A percentile compares a stretch with the other conserved stretches of the same genome.
These are phyloP conservation scores for Melipona quadrifasciata DNA, from an alignment of 1,140 invertebrate genomes.

Conservation along the genomic window DNA sequence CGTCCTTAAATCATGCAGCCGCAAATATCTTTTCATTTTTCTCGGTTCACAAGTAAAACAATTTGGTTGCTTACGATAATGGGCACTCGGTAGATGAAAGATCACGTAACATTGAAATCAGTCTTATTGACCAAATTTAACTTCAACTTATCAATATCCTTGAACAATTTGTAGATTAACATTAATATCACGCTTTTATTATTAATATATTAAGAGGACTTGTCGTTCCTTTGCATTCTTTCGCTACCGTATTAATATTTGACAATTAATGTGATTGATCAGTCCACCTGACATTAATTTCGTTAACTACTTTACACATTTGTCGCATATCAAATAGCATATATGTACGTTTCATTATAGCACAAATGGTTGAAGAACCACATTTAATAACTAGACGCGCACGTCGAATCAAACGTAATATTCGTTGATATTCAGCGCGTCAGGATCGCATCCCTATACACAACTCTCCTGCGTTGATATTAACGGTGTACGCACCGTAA, in stretches of 20 bases:
- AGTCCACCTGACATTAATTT: slow-evolving; percentile 11
- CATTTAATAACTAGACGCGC: slow-evolving; percentile 34
- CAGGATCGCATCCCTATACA: slow-evolving; percentile 85
- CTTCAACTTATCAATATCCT: slow-evolving; percentile 26
- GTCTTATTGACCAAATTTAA: slow-evolving; percentile 39
- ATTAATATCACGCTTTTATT: slow-evolving; percentile 16
- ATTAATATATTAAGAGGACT: slow-evolving; percentile 20
- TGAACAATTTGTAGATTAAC: slow-evolving; percentile 22
- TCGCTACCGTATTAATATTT: slow-evolving; percentile 10
- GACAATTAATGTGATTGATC: slow-evolving; percentile 1
- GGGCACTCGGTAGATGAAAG: background rate
- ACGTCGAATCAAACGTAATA: slow-evolving; percentile 79
- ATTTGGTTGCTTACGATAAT: background rate
- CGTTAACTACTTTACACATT: slow-evolving; percentile 32
- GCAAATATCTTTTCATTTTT: background rate
- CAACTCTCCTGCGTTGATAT: slow-evolving; percentile 93
- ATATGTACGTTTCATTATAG: slow-evolving; percentile 3
- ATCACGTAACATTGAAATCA: slow-evolving; percentile 20
- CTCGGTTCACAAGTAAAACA: background rate
- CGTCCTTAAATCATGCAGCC: background rate
- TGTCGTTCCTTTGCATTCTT: slow-evolving; percentile 20
- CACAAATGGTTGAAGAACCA: slow-evolving; percentile 20
- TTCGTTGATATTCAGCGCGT: slow-evolving; percentile 81
- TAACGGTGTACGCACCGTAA: slow-evolving; percentile 91
- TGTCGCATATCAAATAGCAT: slow-evolving; percentile 28